Percentiles rank a stretch among this genome's conserved stretches.
These are phyloP conservation scores for Scaptomyza tumidula DNA, from an alignment of 2,888 invertebrate genomes.

Conservation along the genomic window DNA sequence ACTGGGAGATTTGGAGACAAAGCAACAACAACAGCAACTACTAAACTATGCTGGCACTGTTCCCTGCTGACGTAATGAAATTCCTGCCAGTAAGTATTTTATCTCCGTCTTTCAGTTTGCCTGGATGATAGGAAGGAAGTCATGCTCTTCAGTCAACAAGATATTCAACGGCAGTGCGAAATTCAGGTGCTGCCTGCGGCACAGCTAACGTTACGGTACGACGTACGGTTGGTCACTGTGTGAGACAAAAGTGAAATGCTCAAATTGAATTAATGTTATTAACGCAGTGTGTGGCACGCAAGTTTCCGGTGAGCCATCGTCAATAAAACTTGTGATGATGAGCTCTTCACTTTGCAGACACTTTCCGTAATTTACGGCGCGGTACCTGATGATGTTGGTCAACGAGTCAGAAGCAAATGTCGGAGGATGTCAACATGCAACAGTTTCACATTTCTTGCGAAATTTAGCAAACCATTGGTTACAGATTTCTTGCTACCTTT, in stretches of 20 bases:
- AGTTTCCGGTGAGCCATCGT: constrained; percentile 18
- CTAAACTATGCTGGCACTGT: constrained; percentile 19
- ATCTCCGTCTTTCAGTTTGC: constrained; percentile 2
- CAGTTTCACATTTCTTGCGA: constrained; percentile 3
- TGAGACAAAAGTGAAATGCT: constrained; percentile 23
- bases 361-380: constrained; percentile 13
- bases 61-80: constrained; percentile 57
- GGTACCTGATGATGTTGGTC: constrained; percentile 15
- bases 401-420: constrained; percentile 8
- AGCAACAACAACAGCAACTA: constrained; percentile 15
- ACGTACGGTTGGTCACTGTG: constrained; percentile 14
- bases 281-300: constrained; percentile 36
- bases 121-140: constrained; percentile 5
- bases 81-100: constrained; percentile 52
- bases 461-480: background rate
- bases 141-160: constrained; percentile 23
- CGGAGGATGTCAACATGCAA: constrained; percentile 26
- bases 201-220: constrained; percentile 7
- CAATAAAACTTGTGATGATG: constrained; percentile 28
- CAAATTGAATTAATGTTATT: constrained; percentile 55
- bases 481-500: constrained; percentile 6
- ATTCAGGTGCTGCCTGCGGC: constrained; percentile 22
- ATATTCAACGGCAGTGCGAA: constrained; percentile 20
- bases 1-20: constrained; percentile 30
- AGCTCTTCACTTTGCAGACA: constrained; percentile 13